These are phyloP conservation scores for Crepidodera aurea DNA, from an alignment of 2,888 invertebrate genomes.

Conservation along the genomic window DNA sequence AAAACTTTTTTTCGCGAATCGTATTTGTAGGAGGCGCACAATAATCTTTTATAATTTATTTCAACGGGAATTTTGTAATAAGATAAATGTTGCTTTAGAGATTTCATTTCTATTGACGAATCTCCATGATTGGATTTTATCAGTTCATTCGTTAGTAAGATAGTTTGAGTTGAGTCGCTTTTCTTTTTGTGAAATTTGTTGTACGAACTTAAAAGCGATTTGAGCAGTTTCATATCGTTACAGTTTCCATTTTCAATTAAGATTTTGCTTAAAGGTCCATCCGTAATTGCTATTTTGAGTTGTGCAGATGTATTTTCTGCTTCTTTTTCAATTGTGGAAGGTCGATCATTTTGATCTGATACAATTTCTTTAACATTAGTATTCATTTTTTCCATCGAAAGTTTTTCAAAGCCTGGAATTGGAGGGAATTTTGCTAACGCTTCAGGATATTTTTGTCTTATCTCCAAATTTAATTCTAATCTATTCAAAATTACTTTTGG, in stretches of 20 bases:
- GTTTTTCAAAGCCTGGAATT: background rate
- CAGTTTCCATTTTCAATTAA: background rate
- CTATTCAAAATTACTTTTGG: conserved; percentile 39
- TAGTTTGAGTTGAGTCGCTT: conserved; percentile 33
- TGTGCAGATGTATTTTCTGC: background rate
- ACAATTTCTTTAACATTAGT: background rate
- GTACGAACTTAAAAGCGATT: conserved; percentile 32
- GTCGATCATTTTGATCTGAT: background rate
- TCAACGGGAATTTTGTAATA: conserved; percentile 44
- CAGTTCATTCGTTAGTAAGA: conserved; percentile 36
- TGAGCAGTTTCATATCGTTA: conserved; percentile 37
- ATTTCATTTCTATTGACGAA: conserved; percentile 36
- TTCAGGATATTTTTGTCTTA: background rate
- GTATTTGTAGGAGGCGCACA: conserved; percentile 30
- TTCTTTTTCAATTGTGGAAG: background rate
- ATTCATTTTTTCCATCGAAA: background rate
- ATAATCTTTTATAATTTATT: conserved; percentile 32
- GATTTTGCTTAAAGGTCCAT: background rate
- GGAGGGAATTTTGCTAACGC: background rate
- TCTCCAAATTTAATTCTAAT: conserved; percentile 37
- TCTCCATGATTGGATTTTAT: conserved; percentile 30
- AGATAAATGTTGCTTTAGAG: conserved; percentile 39
- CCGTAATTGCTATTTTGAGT: background rate
- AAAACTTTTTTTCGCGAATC: background rate
- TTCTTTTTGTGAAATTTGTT: background rate